These are phyloP conservation scores for Heliothis virescens DNA, from an alignment of 1,140 invertebrate species.

Conservation along the genomic window DNA sequence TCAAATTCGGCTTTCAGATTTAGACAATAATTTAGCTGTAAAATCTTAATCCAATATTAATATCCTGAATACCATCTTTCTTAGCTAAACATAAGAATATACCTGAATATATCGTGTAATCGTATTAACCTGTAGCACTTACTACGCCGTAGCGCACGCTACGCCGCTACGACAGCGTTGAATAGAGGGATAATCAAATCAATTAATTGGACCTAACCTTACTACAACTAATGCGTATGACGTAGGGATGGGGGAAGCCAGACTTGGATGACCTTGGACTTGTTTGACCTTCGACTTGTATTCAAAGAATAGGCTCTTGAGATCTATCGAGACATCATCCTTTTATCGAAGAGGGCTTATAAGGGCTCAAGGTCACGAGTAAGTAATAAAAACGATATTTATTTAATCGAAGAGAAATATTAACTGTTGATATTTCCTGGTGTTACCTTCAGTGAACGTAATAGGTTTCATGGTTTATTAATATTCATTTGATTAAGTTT, in stretches of 20 bases:
- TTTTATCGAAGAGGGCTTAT: background rate
- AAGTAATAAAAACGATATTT: background rate
- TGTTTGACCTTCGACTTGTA: conserved; percentile 7
- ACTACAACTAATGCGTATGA: background rate
- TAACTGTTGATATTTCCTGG: too few relatives aligned
- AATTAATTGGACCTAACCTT: background rate
- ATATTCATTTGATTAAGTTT: too few relatives aligned
- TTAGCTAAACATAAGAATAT: too few relatives aligned
- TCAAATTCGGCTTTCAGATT: too few relatives aligned
- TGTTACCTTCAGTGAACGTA: too few relatives aligned
- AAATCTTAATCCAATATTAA: too few relatives aligned
- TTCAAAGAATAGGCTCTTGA: background rate
- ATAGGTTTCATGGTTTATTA: too few relatives aligned
- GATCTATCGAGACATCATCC: background rate
- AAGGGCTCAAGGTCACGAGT: background rate
- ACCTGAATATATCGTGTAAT: too few relatives aligned
- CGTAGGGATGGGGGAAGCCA: background rate
- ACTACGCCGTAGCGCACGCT: conserved; percentile 26
- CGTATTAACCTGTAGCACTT: conserved; percentile 2
- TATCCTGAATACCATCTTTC: too few relatives aligned
- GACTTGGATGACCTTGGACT: background rate
- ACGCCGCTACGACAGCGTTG: background rate
- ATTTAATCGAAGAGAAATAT: background rate
- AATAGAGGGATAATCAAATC: background rate
- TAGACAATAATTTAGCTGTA: too few relatives aligned